A percentile compares a stretch with the other conserved stretches of the same genome.
phyloP scores from a whole-genome alignment of 2,113 vertebrate genomes.

The Oryzias celebensis region DNA sequence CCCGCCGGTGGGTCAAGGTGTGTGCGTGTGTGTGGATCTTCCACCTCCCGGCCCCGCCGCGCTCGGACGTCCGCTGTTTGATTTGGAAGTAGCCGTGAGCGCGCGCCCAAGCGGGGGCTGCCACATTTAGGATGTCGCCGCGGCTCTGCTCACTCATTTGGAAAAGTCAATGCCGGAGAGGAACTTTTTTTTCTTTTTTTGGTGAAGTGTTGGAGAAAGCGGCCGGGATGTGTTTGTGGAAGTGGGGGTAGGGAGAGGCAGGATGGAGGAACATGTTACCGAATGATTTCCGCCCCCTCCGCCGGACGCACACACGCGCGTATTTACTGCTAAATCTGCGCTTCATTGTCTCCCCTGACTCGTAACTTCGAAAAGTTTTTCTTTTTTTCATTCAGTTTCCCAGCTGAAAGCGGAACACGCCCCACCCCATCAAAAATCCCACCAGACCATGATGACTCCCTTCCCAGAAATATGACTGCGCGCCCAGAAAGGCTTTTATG shows the following conservation, averaged over 20 bases:
- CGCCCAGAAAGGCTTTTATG: conserved; percentile 16
- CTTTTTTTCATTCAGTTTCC: conserved; percentile 34
- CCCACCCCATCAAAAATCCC: conserved; percentile 78
- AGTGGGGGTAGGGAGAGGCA: conserved; percentile 48
- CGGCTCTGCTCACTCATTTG: conserved; percentile 47
- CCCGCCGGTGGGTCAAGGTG: conserved; percentile 21
- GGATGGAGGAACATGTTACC: conserved; percentile 22
- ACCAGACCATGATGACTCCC: conserved; percentile 56
- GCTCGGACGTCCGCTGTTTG: conserved; percentile 37
- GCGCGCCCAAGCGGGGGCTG: background rate
- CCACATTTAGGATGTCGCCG: conserved; percentile 46
- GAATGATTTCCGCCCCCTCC: conserved; percentile 27
- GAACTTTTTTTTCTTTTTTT: conserved; percentile 54
- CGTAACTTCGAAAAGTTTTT: conserved; percentile 69
- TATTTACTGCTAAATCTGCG: conserved; percentile 20
- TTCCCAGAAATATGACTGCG: conserved; percentile 63
- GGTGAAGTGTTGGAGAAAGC: conserved; percentile 47
- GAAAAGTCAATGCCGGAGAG: conserved; percentile 56
- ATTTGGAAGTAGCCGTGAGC: conserved; percentile 31
- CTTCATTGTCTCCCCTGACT: conserved; percentile 51
- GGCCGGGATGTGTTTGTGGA: conserved; percentile 52
- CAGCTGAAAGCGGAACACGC: conserved; percentile 67
- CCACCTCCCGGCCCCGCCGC: conserved; percentile 40
- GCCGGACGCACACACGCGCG: conserved; percentile 18
- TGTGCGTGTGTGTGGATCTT: conserved; percentile 1